Percentiles rank a stretch among this genome's conserved stretches.
Conservation (phyloP, 1,140 invertebrate species). For the Probaryconus sp. region DNA sequence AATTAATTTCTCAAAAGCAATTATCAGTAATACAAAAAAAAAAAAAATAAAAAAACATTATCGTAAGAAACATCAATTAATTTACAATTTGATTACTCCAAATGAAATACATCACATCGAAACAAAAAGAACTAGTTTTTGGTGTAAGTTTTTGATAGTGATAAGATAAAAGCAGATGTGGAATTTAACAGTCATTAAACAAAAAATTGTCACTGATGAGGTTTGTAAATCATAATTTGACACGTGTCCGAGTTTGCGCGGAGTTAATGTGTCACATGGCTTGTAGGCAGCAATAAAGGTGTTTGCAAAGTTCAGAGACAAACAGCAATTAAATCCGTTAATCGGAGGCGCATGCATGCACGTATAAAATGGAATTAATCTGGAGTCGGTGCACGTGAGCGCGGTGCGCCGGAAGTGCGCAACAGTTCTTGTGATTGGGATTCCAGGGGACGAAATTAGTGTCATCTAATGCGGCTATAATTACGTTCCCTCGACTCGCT, state of each 20-base stretch:
- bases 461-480: conserved; percentile 48
- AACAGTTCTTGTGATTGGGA: conserved; percentile 59
- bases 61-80: too few relatives aligned
- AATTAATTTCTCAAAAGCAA: too few relatives aligned
- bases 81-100: too few relatives aligned
- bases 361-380: conserved; percentile 47
- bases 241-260: conserved; percentile 2
- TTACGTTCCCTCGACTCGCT: conserved; percentile 34
- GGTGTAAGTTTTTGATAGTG: too few relatives aligned
- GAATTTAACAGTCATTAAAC: too few relatives aligned
- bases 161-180: too few relatives aligned
- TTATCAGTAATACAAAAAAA: too few relatives aligned
- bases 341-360: conserved; percentile 47
- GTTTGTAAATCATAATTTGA: too few relatives aligned
- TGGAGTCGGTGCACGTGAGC: conserved; percentile 41
- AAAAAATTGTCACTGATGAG: too few relatives aligned
- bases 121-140: too few relatives aligned
- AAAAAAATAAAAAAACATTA: too few relatives aligned
- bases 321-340: conserved; percentile 66
- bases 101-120: too few relatives aligned
- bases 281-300: conserved; percentile 30
- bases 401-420: conserved; percentile 63
- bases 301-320: conserved; percentile 49
- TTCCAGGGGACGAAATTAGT: conserved; percentile 55
- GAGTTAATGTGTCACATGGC: conserved; percentile 19